A percentile compares a stretch with the other conserved stretches of the same genome.
phyloP scores from a whole-genome alignment of 2,113 vertebrate genomes.

The Varanus salvator region DNA sequence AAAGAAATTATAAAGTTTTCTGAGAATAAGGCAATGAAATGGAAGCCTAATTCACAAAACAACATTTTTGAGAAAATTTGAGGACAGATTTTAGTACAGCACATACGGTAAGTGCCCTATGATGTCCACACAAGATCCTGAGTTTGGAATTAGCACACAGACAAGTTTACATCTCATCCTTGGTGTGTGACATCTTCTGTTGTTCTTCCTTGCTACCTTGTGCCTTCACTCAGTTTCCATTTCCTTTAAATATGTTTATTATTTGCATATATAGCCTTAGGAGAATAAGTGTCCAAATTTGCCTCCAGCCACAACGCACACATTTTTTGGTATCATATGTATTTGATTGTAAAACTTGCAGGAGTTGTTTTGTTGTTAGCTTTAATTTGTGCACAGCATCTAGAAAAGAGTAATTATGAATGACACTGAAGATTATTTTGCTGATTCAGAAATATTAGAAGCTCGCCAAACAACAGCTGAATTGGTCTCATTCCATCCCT shows the following conservation, averaged over 20 bases:
- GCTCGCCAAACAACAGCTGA: too few relatives aligned
- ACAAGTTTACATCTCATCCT: too few relatives aligned
- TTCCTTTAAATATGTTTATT: too few relatives aligned
- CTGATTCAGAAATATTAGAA: too few relatives aligned
- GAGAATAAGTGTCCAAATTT: background rate
- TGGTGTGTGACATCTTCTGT: too few relatives aligned
- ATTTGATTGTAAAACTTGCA: background rate
- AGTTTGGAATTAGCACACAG: background rate
- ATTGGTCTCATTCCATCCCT: too few relatives aligned
- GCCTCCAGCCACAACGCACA: background rate
- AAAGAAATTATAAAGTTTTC: background rate
- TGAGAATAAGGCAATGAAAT: background rate
- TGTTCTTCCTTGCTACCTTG: too few relatives aligned
- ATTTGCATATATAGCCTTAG: background rate
- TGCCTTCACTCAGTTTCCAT: too few relatives aligned
- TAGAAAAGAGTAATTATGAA: too few relatives aligned
- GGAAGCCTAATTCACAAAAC: background rate
- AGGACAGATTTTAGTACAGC: background rate
- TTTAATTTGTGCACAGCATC: background rate
- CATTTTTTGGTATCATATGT: background rate
- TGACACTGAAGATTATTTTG: too few relatives aligned
- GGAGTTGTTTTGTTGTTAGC: background rate
- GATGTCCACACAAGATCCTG: background rate
- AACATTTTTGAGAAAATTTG: background rate
- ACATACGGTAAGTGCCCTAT: background rate